Evolutionary conservation across 2,888 invertebrate genomes (phyloP).

Genomic region (Cordilura impudica): DNA sequence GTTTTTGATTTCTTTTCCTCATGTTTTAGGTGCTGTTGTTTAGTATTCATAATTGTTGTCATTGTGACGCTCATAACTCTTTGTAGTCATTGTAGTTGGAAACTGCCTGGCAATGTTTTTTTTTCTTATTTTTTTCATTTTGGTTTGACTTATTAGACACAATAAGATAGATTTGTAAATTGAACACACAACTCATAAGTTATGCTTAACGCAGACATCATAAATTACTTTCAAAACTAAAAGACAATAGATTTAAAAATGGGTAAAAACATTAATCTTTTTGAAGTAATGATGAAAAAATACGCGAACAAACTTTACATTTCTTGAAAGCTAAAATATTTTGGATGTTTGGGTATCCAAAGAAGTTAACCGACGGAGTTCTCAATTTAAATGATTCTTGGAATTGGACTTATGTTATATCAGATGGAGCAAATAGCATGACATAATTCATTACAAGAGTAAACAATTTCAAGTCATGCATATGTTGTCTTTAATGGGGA

Average conservation of each 20-base stretch:
- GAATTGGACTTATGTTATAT: too few relatives aligned
- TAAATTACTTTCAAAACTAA: slow-evolving; percentile 62
- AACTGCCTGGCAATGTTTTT: slow-evolving; percentile 10
- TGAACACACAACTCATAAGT: slow-evolving; percentile 64
- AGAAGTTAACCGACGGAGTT: too few relatives aligned
- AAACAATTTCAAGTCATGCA: too few relatives aligned
- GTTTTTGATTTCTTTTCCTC: background rate
- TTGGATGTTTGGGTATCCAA: too few relatives aligned
- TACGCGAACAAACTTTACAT: background rate
- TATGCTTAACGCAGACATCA: slow-evolving; percentile 65
- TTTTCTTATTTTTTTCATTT: background rate
- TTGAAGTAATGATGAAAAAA: slow-evolving; percentile 31
- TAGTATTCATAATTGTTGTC: slow-evolving; percentile 50
- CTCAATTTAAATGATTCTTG: too few relatives aligned
- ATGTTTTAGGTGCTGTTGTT: background rate
- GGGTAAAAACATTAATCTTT: slow-evolving; percentile 66
- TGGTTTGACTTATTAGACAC: background rate
- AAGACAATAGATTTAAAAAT: slow-evolving; percentile 65
- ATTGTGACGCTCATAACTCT: slow-evolving; percentile 27
- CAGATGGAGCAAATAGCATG: too few relatives aligned
- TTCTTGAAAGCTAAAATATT: background rate
- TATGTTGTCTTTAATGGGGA: too few relatives aligned
- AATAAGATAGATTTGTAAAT: slow-evolving; percentile 7
- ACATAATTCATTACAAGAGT: too few relatives aligned
- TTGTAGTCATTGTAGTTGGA: slow-evolving; percentile 8